A percentile compares a stretch with the other conserved stretches of the same genome.
Conservation (phyloP, 2,888 invertebrate genomes). For the Rhagonycha lutea region DNA sequence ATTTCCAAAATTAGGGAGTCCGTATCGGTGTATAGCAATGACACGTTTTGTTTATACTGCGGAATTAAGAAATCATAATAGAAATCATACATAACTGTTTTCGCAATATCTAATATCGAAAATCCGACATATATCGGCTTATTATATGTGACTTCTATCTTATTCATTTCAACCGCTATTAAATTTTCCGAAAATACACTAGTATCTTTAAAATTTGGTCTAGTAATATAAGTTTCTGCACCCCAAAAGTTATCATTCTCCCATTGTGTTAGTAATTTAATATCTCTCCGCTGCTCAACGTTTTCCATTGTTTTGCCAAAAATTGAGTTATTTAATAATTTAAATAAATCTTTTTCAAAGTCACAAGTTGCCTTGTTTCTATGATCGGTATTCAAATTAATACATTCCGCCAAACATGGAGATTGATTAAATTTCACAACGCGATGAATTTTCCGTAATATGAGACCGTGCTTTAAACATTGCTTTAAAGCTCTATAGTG, state of each 20-base stretch:
- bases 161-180: conserved; percentile 44
- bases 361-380: conserved; percentile 39
- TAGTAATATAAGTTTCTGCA: conserved; percentile 42
- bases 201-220: conserved; percentile 42
- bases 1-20: conserved; percentile 43
- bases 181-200: conserved; percentile 46
- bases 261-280: conserved; percentile 42
- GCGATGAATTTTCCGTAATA: conserved; percentile 39
- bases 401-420: conserved; percentile 46
- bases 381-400: conserved; percentile 38
- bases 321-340: conserved; percentile 49
- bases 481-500: conserved; percentile 43
- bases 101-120: conserved; percentile 49
- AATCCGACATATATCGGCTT: conserved; percentile 52
- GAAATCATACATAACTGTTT: conserved; percentile 45
- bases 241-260: conserved; percentile 38
- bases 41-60: conserved; percentile 37
- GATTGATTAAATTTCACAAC: conserved; percentile 44
- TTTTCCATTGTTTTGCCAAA: conserved; percentile 54
- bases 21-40: conserved; percentile 42
- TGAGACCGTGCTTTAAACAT: conserved; percentile 40
- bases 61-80: conserved; percentile 44
- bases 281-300: conserved; percentile 46
- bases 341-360: conserved; percentile 51
- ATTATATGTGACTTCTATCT: conserved; percentile 39